Evolutionary conservation across 2,113 vertebrate species (phyloP), one percentile per base, ranked within the genome.

Genomic region (Phrynocephalus versicolor): DNA sequence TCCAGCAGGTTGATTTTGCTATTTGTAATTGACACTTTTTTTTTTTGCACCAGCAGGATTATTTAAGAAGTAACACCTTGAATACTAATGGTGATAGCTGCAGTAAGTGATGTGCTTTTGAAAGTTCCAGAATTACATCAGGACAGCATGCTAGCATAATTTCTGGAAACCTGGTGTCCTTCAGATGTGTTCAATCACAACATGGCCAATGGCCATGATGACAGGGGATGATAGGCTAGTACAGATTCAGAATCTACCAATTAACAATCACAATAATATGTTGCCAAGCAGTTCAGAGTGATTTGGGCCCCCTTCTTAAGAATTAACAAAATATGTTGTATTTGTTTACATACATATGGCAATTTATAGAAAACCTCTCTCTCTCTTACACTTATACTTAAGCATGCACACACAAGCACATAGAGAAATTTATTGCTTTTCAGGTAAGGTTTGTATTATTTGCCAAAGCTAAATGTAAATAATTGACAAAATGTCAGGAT

Each of bases 81-180:
- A 83, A 83, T 87, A 87, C 80, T 87, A 83, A 87, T 83, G 16
- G 69, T 45, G 65, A 83, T 23, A 71, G n/a, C 74, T 55, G 81
- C 74, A 35, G 81, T 69, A 57, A 37, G 27, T n/a, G n/a, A 71
- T 30, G n/a, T 16, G 65, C 67, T 65, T 51, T 25, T n/a, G 25
- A n/a, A 79, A 72, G 69, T n/a, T 33, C 35, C 35, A 83, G 55
- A 41, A 81, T 51, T 41, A 30, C 65, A 39, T 10, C n/a, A 72
- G 67, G 9, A 39, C 65, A 64, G 15, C 23, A n/a, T 27, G 45
- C 30, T 67, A 67, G 27, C 30, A 30, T 30, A 67, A 30, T 12
- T 33, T 35, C 19, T 4, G 6, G 12, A 16, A 71, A 35, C 33
- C 33, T 71, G 33, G 69, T 71, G 69, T 35, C 69, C 33, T 35